Conservation (phyloP, 2,113 vertebrate species). For the Sturnira hondurensis region DNA sequence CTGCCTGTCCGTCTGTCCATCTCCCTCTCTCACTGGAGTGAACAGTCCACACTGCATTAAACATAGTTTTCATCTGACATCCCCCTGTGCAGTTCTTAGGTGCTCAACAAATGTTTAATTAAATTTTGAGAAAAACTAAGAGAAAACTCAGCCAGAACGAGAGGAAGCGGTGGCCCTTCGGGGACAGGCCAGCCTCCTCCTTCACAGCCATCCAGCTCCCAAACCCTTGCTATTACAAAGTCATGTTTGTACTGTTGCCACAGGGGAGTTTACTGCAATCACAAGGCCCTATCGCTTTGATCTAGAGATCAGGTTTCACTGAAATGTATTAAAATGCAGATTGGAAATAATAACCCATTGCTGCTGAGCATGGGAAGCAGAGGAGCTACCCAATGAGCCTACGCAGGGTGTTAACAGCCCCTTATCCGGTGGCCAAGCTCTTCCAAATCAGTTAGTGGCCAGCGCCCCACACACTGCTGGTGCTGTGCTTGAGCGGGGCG, state of each 20-base stretch:
- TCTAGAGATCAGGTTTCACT: not conserved
- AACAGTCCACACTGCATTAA: not conserved
- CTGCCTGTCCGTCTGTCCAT: too few relatives aligned
- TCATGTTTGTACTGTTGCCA: not conserved
- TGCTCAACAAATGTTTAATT: not conserved
- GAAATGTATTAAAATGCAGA: not conserved
- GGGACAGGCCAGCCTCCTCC: not conserved
- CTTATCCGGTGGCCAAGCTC: not conserved
- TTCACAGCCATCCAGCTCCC: rapidly evolving
- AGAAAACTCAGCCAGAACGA: not conserved
- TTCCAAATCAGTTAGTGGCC: not conserved
- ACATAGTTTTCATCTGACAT: not conserved
- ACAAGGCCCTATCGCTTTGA: not conserved
- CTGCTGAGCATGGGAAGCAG: not conserved
- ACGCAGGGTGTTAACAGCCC: not conserved
- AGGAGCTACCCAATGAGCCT: not conserved
- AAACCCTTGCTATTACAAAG: not conserved
- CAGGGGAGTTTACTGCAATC: not conserved
- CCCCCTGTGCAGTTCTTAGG: not conserved
- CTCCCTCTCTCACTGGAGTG: not conserved
- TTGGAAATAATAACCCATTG: not conserved
- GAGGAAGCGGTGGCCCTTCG: not conserved
- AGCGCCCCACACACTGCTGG: not conserved
- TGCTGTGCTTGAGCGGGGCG: not conserved
- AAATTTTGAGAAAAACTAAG: not conserved